phyloP scores from a whole-genome alignment of 2,888 invertebrate species.

The Dorcus hopei region DNA sequence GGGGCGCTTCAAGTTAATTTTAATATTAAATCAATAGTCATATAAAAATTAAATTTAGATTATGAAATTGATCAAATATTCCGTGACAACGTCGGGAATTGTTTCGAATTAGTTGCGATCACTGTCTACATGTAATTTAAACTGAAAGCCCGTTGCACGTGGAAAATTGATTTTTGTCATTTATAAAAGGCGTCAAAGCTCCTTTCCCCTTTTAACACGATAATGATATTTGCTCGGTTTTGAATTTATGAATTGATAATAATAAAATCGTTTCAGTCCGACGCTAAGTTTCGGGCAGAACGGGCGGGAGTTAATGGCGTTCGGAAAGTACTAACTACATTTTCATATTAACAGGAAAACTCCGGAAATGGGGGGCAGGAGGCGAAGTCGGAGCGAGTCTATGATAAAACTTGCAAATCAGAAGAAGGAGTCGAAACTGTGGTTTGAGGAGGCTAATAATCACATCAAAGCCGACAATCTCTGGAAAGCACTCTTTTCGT shows the following conservation, averaged over 20 bases:
- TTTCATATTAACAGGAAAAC: constrained; percentile 24
- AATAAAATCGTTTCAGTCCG: neutral
- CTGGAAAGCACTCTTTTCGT: constrained; percentile 65
- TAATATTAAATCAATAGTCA: neutral
- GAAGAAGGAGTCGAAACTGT: constrained; percentile 60
- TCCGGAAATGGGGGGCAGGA: constrained; percentile 16
- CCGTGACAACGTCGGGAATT: constrained; percentile 1
- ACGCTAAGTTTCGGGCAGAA: neutral
- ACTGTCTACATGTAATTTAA: too few relatives aligned
- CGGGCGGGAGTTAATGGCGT: neutral
- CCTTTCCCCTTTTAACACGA: too few relatives aligned
- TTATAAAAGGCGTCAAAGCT: neutral
- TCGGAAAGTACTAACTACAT: neutral
- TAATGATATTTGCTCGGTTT: too few relatives aligned
- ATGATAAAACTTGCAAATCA: constrained; percentile 40
- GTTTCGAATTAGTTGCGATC: constrained; percentile 5
- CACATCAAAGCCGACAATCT: constrained; percentile 75
- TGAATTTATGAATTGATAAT: too few relatives aligned
- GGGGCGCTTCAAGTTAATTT: too few relatives aligned
- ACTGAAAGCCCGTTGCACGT: neutral
- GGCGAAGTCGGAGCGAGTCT: constrained; percentile 37
- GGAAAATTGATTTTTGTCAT: neutral
- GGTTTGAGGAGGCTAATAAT: constrained; percentile 73
- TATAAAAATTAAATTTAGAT: constrained; percentile 6
- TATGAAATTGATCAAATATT: constrained; percentile 13